Evolutionary conservation across 2,888 invertebrate genomes (phyloP).

Genomic region (Cryptosula pallasiana): DNA sequence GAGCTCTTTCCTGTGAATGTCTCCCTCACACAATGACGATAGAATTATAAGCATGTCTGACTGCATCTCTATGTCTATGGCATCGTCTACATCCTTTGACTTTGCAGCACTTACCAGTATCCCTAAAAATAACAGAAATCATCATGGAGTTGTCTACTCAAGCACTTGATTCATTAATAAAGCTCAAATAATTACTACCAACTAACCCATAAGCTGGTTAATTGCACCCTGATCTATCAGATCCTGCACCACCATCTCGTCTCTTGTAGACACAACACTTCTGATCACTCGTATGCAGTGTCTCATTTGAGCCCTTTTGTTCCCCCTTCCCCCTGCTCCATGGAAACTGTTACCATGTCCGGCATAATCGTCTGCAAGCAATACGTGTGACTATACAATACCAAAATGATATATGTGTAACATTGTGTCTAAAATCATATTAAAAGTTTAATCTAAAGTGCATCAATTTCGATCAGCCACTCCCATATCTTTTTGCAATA

Average conservation of each 20-base stretch:
- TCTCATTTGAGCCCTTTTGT: conserved; percentile 51
- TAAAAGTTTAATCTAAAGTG: no score
- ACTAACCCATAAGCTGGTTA: conserved; percentile 47
- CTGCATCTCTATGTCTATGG: conserved; percentile 52
- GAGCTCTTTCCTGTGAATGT: conserved; percentile 52
- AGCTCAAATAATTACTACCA: no score
- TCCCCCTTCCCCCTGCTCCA: conserved; percentile 50
- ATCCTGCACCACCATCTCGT: conserved; percentile 47
- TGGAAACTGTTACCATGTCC: conserved; percentile 54
- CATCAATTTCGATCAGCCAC: no score
- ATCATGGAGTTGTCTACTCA: no score
- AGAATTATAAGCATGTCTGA: conserved; percentile 52
- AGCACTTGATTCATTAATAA: no score
- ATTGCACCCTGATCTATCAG: conserved; percentile 51
- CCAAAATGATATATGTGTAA: no score
- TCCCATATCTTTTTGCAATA: no score
- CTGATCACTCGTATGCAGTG: conserved; percentile 48
- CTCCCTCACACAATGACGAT: conserved; percentile 49
- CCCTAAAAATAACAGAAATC: conserved; percentile 34
- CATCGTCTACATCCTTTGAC: conserved; percentile 38
- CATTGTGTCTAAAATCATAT: no score
- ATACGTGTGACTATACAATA: no score
- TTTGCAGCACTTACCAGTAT: conserved; percentile 40
- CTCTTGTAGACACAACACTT: conserved; percentile 49
- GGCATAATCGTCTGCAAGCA: conserved; percentile 42